These are phyloP conservation scores for Coilia nasus DNA, from an alignment of 2,797 vertebrate species.

Conservation along the genomic window DNA sequence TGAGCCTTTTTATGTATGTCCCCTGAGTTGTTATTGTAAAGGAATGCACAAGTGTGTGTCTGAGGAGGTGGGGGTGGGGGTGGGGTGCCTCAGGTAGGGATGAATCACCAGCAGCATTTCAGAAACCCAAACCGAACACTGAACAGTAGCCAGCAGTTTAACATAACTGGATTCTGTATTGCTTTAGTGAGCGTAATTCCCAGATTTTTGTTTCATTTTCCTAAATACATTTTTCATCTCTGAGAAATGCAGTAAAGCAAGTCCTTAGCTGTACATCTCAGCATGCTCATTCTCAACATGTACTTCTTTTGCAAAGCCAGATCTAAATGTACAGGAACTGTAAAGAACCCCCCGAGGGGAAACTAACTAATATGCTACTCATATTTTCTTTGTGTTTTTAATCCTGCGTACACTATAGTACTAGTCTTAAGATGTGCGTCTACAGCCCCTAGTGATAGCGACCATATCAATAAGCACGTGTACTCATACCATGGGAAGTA, in stretches of 20 bases:
- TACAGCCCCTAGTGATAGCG: not conserved
- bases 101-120: not conserved
- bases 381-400: constrained; percentile 10
- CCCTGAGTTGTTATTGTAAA: not conserved
- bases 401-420: not conserved
- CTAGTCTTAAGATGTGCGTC: not conserved
- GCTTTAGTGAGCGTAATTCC: not conserved
- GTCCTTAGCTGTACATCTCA: not conserved
- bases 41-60: not conserved
- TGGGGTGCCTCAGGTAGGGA: not conserved
- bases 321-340: no score
- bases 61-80: not conserved
- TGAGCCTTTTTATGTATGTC: constrained; percentile 2
- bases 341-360: no score
- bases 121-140: not conserved
- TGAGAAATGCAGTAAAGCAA: not conserved
- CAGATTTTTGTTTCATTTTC: not conserved
- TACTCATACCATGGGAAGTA: not conserved
- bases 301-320: no score
- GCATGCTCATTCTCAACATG: no score
- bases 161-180: not conserved
- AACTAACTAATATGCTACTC: no score
- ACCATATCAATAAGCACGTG: not conserved
- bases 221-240: constrained; percentile 16
- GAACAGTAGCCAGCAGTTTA: not conserved